Percentiles rank a stretch among this genome's conserved stretches.
Conservation (phyloP, 2,888 invertebrate genomes). For the Leistus spinibarbis region DNA sequence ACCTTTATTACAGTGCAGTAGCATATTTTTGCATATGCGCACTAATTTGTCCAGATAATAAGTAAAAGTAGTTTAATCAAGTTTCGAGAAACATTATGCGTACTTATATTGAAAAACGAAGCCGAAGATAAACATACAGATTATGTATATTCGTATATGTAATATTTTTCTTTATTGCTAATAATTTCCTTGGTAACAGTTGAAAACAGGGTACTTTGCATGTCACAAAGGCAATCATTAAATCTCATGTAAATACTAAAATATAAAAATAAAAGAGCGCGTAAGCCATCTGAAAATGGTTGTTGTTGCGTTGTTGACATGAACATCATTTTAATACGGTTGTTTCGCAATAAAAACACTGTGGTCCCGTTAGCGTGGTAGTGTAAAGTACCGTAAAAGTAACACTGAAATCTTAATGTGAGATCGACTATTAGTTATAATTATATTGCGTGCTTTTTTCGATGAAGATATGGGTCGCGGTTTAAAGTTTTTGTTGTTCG, state of each 20-base stretch:
- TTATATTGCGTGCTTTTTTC: constrained; percentile 54
- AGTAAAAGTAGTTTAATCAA: too few relatives aligned
- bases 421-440: constrained; percentile 53
- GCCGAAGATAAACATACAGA: not conserved
- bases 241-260: constrained; percentile 28
- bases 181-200: not conserved
- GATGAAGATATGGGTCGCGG: constrained; percentile 51
- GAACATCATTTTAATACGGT: constrained; percentile 29
- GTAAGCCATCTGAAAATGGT: constrained; percentile 26
- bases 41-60: too few relatives aligned
- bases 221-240: constrained; percentile 24
- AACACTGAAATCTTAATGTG: not conserved
- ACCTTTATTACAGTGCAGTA: too few relatives aligned
- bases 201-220: constrained; percentile 10
- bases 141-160: not conserved
- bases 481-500: constrained; percentile 55
- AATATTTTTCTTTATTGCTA: constrained; percentile 1
- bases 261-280: constrained; percentile 20
- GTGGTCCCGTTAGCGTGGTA: constrained; percentile 9
- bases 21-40: too few relatives aligned
- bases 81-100: too few relatives aligned
- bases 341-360: constrained; percentile 24
- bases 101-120: too few relatives aligned
- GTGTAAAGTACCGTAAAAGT: not conserved
- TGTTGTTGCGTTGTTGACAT: constrained; percentile 33